Evolutionary conservation across 2,797 vertebrate genomes (phyloP).

Genomic region (Sebastes itinus): DNA sequence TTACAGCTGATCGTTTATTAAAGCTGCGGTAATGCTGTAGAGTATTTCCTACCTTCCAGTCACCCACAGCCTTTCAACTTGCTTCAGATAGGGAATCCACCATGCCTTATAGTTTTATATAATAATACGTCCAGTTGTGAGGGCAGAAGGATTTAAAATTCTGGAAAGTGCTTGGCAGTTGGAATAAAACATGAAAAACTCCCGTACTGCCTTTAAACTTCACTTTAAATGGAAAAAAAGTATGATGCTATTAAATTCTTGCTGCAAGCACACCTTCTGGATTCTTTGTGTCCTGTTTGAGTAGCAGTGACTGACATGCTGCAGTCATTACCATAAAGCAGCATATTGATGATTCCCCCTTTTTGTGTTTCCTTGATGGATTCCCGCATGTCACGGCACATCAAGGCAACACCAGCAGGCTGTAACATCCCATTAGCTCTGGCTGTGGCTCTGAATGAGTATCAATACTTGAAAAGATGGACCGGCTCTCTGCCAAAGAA

Average conservation of each 20-base stretch:
- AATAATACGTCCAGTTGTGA: background rate
- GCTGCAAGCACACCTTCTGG: background rate
- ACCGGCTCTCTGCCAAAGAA: background rate
- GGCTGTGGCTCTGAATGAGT: background rate
- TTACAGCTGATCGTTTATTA: too few relatives aligned
- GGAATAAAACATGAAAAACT: background rate
- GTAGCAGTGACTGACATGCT: slow-evolving; percentile 30
- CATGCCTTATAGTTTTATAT: too few relatives aligned
- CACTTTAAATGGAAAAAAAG: background rate
- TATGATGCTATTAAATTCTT: too few relatives aligned
- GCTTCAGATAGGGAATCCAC: too few relatives aligned
- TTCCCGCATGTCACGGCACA: background rate
- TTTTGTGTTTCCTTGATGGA: slow-evolving; percentile 24
- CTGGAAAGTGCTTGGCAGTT: background rate
- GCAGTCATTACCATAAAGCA: slow-evolving; percentile 51
- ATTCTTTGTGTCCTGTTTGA: slow-evolving; percentile 2
- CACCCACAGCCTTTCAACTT: background rate
- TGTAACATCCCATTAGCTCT: slow-evolving; percentile 22
- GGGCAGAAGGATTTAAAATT: background rate
- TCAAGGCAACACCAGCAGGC: background rate
- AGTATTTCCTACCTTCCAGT: background rate
- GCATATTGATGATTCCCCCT: slow-evolving; percentile 19
- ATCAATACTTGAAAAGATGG: background rate
- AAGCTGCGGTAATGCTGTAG: background rate
- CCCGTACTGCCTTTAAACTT: background rate